Percentiles rank a stretch among this genome's conserved stretches.
Conservation (phyloP, 2,797 vertebrate species). For the Sebastes steindachneri region DNA sequence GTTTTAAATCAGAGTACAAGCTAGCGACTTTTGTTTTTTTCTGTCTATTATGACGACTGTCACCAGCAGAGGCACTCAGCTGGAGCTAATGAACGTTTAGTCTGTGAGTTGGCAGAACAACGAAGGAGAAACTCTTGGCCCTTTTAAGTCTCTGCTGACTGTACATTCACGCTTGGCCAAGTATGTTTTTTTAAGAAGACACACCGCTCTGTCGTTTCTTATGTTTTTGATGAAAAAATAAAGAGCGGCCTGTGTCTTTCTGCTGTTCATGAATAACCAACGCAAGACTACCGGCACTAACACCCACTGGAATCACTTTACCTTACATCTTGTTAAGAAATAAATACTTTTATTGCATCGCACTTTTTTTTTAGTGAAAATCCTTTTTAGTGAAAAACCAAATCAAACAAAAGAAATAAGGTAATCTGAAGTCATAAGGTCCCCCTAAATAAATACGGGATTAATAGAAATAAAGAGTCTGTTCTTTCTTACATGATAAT, state of each 20-base stretch:
- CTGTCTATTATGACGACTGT: background rate
- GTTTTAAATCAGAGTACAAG: background rate
- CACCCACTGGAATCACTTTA: no score
- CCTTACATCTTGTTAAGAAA: no score
- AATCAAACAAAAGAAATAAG: no score
- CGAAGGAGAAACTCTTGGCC: background rate
- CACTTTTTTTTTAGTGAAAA: no score
- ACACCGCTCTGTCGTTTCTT: background rate
- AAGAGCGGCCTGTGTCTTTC: no score
- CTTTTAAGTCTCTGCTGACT: background rate
- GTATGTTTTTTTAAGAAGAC: background rate
- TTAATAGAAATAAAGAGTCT: background rate
- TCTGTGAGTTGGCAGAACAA: background rate
- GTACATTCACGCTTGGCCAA: background rate
- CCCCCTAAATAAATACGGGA: no score
- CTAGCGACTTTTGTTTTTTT: background rate
- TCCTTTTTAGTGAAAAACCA: no score
- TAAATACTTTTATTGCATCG: no score
- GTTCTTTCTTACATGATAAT: no score
- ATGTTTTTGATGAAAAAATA: background rate
- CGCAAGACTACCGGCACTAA: no score
- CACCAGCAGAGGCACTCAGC: background rate
- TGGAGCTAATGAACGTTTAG: conserved; percentile 9
- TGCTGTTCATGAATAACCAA: no score
- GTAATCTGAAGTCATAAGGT: no score